Evolutionary conservation across 35 echinoderm and acorn worm species (phyloP), one percentile per base, ranked within the genome.

Genomic region (Amphiura filiformis): DNA sequence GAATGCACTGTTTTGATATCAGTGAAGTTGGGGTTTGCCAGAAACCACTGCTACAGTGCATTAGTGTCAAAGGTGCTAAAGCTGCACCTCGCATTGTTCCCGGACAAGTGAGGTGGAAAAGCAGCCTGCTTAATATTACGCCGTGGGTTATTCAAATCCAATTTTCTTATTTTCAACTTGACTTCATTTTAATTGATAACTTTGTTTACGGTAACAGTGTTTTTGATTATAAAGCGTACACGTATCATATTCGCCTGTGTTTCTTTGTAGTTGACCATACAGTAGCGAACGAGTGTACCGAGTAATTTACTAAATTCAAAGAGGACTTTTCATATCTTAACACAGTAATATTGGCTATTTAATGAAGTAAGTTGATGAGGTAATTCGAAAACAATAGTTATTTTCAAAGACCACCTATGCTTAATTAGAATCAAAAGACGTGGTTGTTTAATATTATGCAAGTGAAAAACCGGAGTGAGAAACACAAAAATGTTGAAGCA

Each of bases 131-230:
- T 70, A 70, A 70, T 70, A 70, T 23, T n/a, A 11, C 41, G 61
- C 61, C 61, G 4, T 70, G 61, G 61, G 61, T 70, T 23, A 70
- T 2, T 70, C 17, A 30, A 70, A 70, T 70, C 26, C 61, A 70
- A 70, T 70, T 70, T 70, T 70, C 61, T 70, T 23, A 70, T 70
- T 70, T 70, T 70, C 61, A n/a, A 70, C 61, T 70, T 70, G 11
- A 70, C 61, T 70, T 70, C 15, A 70, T 70, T 70, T 70, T 70
- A 70, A 70, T 70, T 70, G 61, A 70, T 70, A 26, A 30, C 61
- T 70, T 70, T 70, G 61, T 70, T 70, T 70, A 70, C 17, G 28
- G 28, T 70, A 70, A n/a, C 61, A 26, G 61, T 15, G 61, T n/a
- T 70, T 70, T 70, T 70, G 7, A 70, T 70, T 70, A 70, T n/a